These are phyloP conservation scores for Myripristis murdjan DNA, from an alignment of 2,797 vertebrate genomes.

Conservation along the genomic window DNA sequence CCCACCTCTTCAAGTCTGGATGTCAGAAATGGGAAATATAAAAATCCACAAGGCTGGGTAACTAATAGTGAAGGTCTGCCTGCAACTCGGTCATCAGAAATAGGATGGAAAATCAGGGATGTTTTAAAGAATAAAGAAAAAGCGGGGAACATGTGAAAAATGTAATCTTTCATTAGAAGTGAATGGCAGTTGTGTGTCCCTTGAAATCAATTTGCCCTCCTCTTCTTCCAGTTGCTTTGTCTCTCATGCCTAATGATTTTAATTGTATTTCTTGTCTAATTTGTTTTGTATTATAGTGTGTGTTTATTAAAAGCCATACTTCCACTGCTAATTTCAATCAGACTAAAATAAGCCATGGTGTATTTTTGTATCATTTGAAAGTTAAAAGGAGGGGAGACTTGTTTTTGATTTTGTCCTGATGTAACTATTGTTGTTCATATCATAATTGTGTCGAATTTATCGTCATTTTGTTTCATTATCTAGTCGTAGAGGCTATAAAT, in stretches of 20 bases:
- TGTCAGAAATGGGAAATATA: background rate
- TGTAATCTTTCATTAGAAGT: too few relatives aligned
- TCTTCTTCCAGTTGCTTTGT: conserved; percentile 84
- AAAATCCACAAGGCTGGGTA: background rate
- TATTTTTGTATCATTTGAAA: conserved; percentile 93
- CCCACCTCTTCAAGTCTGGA: background rate
- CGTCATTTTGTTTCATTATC: conserved; percentile 91
- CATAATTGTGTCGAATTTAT: conserved; percentile 88
- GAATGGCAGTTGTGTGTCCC: background rate
- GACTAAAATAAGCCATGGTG: conserved; percentile 89
- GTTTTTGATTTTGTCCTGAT: conserved; percentile 71
- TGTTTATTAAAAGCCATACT: conserved; percentile 89
- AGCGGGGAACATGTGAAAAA: too few relatives aligned
- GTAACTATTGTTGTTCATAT: conserved; percentile 85
- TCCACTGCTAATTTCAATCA: conserved; percentile 89
- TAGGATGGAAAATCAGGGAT: background rate
- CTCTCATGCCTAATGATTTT: conserved; percentile 85
- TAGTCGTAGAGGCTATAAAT: conserved; percentile 86
- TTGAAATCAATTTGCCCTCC: conserved; percentile 72
- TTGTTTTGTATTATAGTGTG: conserved; percentile 87
- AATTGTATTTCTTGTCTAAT: conserved; percentile 42
- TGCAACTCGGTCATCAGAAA: background rate
- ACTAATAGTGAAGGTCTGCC: background rate
- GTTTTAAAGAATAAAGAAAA: background rate
- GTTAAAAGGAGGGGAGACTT: conserved; percentile 67